Conservation (phyloP, 2,888 invertebrate species). For the Caenorhabditis sinica region DNA sequence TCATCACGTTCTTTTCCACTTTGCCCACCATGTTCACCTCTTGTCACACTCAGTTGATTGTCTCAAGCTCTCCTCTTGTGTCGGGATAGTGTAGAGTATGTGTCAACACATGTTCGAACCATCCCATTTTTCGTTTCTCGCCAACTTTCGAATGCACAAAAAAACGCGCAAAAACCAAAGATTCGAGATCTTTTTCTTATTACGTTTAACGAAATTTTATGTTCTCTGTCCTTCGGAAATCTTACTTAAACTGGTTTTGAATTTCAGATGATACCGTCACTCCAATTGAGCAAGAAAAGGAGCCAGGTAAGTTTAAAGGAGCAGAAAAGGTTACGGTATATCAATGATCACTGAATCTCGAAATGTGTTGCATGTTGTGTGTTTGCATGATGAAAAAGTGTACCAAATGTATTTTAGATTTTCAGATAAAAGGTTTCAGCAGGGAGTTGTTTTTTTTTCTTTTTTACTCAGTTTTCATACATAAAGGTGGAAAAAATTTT, state of each 20-base stretch:
- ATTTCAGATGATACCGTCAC: conserved; percentile 25
- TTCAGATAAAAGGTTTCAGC: conserved; percentile 57
- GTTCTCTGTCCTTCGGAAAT: conserved; percentile 27
- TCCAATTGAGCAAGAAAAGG: conserved; percentile 19
- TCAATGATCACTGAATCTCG: conserved; percentile 60
- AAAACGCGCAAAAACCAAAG: conserved; percentile 56
- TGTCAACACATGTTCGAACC: conserved; percentile 67
- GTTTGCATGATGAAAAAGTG: conserved; percentile 31
- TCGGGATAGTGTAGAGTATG: conserved; percentile 66
- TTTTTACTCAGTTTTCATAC: too few species aligned
- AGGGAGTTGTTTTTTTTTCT: conserved; percentile 55
- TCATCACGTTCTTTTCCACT: conserved; percentile 33
- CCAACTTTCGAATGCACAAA: conserved; percentile 15
- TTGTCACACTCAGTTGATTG: conserved; percentile 34
- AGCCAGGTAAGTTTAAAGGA: conserved; percentile 43
- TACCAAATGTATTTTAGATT: conserved; percentile 36
- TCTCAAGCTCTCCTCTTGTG: conserved; percentile 57
- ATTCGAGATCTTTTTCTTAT: conserved; percentile 34
- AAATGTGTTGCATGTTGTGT: conserved; percentile 51
- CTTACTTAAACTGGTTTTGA: background rate
- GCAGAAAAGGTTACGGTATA: conserved; percentile 45
- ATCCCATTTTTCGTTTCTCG: conserved; percentile 1
- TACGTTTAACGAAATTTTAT: background rate
- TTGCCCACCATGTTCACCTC: conserved; percentile 44
- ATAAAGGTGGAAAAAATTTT: background rate